Evolutionary conservation across 2,888 invertebrate species (phyloP), one percentile per base, ranked within the genome.

Genomic region (Drosophila atripex): DNA sequence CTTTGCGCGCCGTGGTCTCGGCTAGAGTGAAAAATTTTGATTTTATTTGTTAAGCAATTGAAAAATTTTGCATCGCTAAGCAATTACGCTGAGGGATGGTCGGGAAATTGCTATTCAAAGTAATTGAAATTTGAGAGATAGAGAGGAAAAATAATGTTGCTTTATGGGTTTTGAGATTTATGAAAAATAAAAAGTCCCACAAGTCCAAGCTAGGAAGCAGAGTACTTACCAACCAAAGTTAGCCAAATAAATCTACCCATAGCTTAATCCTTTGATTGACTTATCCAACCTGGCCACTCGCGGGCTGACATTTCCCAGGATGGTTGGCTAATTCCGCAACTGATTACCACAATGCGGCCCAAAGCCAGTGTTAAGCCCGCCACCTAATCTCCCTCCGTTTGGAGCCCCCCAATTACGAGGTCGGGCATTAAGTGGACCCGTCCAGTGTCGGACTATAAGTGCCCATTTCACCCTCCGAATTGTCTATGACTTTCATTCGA

Each of bases 401-500:
- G 4, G 5, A 28, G 35, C 21, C 47, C 54, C 11, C 11, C 60
- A 60, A 80, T 75, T 70, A 61, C 72, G 66, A 54, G 53, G 30
- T 25, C 51, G 68, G 32, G 32, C 76, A 76, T 73, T 71, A 75
- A 72, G 66, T 64, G 65, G 60, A 52, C 51, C 39, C 60, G 64
- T 61, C 52, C 76, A 78, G 82, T 85, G 71, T 25, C 71, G 63
- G 45, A 71, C 65, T 63, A 38, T 52, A 74, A 82, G 76, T 73
- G 85, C 61, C 77, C 71, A 78, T 51, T 51, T 49, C n/a, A n/a
- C 71, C 38, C 39, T 30, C 54, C 61, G 41, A 61, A 80, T 61
- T 73, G 82, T 54, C 74, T 70, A 69, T 71, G 71, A 70, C 72
- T 76, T 86, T 86, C 85, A 86, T 82, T 84, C 77, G 80, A 80